These are phyloP conservation scores for Eupelmus urozonus DNA, from an alignment of 2,888 invertebrate species.

Conservation along the genomic window DNA sequence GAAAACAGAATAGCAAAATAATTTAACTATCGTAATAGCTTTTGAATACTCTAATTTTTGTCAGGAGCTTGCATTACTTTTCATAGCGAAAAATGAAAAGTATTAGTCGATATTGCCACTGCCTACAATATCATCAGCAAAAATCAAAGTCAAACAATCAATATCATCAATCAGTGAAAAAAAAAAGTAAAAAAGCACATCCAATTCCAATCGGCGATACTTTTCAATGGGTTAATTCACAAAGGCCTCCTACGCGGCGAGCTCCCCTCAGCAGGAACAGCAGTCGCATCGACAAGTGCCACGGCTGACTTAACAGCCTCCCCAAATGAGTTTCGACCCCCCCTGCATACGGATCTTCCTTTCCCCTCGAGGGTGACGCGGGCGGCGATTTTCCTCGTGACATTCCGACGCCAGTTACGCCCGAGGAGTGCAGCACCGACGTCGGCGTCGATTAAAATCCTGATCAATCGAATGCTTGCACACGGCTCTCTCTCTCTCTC, in stretches of 20 bases:
- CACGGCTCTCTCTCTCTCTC: conserved; percentile 33
- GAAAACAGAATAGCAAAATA: no score
- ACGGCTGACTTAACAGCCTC: conserved; percentile 53
- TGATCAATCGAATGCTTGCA: conserved; percentile 58
- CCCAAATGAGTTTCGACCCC: conserved; percentile 54
- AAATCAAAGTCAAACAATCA: no score
- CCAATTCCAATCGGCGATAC: conserved; percentile 13
- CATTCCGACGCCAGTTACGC: conserved; percentile 51
- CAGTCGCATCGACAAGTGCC: conserved; percentile 50
- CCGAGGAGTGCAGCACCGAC: conserved; percentile 29
- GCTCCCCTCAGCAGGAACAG: not conserved
- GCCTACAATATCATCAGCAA: no score
- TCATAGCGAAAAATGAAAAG: no score
- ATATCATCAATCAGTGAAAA: conserved; percentile 14
- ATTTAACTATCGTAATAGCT: no score
- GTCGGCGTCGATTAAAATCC: conserved; percentile 60
- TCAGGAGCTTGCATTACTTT: no score
- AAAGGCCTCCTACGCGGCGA: not conserved
- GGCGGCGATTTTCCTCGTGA: conserved; percentile 44
- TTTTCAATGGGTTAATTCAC: conserved; percentile 52
- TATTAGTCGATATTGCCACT: no score
- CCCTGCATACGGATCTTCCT: conserved; percentile 6
- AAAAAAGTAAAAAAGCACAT: conserved; percentile 25
- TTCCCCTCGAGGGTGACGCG: not conserved
- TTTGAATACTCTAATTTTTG: no score